Base-by-base conservation (phyloP, 2,113 vertebrate species). In the Acrocephalus kingi region DNA sequence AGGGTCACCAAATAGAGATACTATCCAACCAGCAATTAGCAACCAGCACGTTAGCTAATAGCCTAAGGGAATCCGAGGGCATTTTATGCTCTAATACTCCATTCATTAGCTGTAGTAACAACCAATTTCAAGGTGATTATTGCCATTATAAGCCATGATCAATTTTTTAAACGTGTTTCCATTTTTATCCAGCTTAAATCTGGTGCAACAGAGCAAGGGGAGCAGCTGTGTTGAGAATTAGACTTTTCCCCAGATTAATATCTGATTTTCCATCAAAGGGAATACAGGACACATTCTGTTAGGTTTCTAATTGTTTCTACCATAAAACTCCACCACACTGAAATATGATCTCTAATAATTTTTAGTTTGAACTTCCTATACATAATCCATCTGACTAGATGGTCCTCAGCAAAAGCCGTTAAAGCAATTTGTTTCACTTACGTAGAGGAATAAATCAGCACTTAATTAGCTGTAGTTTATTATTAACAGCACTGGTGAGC, bases 341-440 rank as follows among this genome's bases (percentile, higher is more conserved):
- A 98, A 98, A 98, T 97, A 96, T 77, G 95, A 98, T 96, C 55
- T 15, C 96, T 97, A 97, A 97, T 98, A 98, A 97, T 97, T 98
- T 98, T 96, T 90, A 96, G 97, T 97, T 98, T 97, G 93, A 97
- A 98, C 95, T 98, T 98, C 97, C 97, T 97, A 97, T 97, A 95
- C 90, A 97, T 97, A 97, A 98, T 98, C 97, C 95, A 97, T 98
- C 96, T 97, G 97, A 98, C 96, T 97, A 96, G 97, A 98, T 91
- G 93, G 96, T 98, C 98, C 96, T 81, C 54, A 97, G 95, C 96
- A 97, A 98, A 97, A 95, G 96, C 95, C 83, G 78, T 98, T 98
- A 98, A 97, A 96, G 97, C 96, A 98, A 98, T 98, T 98, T 97
- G 98, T 98, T 98, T 98, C 98, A 98, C 96, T 98, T 97, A 98